Conservation (phyloP, 2,888 invertebrate genomes). For the Frankliniella intonsa region DNA sequence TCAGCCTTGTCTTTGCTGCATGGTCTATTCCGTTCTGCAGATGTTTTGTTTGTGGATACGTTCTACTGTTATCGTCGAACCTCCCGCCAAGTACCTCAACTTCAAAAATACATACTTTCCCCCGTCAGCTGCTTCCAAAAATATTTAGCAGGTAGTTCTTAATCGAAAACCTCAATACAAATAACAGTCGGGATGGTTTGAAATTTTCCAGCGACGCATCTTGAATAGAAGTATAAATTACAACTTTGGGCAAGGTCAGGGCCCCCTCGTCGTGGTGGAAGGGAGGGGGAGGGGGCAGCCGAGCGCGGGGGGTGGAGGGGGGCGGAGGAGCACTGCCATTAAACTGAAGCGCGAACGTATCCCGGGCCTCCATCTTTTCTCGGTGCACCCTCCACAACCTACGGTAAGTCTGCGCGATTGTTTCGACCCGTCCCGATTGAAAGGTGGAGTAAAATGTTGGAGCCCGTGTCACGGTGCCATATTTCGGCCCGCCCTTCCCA, state of each 20-base stretch:
- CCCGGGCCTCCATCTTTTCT: constrained; percentile 20
- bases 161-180: no score
- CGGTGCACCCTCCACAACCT: neutral
- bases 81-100: no score
- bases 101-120: no score
- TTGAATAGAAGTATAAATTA: no score
- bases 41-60: constrained; percentile 4
- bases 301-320: neutral
- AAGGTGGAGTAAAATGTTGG: neutral
- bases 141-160: no score
- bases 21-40: neutral
- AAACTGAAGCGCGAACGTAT: constrained; percentile 8
- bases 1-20: neutral
- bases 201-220: no score
- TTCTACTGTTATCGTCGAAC: neutral
- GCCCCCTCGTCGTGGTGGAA: no score
- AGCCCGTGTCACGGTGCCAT: neutral
- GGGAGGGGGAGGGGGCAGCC: neutral
- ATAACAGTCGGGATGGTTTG: no score
- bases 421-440: neutral
- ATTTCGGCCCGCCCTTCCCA: neutral
- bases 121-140: no score
- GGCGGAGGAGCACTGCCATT: neutral
- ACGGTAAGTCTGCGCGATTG: neutral
- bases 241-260: no score